phyloP scores from a whole-genome alignment of 1,140 invertebrate genomes.

The Drosophila prosaltans region DNA sequence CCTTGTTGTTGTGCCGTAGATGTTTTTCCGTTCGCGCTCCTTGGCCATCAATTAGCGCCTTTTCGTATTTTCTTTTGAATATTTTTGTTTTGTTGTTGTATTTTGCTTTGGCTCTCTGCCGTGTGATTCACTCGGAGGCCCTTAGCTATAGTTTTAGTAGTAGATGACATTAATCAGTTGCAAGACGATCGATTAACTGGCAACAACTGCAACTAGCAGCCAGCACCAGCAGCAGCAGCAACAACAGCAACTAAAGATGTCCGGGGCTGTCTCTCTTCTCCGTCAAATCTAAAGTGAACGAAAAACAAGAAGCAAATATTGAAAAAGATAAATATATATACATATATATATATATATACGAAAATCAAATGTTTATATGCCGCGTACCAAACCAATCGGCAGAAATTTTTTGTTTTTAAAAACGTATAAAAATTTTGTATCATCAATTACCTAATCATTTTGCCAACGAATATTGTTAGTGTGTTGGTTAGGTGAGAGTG shows the following conservation, averaged over 20 bases:
- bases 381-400: background rate
- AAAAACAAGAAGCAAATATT: slow-evolving; percentile 22
- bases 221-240: slow-evolving; percentile 31
- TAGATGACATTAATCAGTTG: slow-evolving; percentile 76
- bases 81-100: background rate
- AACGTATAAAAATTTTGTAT: slow-evolving; percentile 39
- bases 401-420: slow-evolving; percentile 23
- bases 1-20: slow-evolving; percentile 46
- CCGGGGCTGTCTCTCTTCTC: slow-evolving; percentile 9
- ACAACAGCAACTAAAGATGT: slow-evolving; percentile 27
- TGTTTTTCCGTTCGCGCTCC: slow-evolving; percentile 28
- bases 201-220: slow-evolving; percentile 56
- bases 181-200: slow-evolving; percentile 81
- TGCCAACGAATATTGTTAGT: slow-evolving; percentile 43
- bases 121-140: slow-evolving; percentile 56
- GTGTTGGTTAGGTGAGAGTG: slow-evolving; percentile 27
- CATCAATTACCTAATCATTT: slow-evolving; percentile 74
- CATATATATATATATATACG: background rate
- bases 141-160: slow-evolving; percentile 42
- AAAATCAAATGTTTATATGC: slow-evolving; percentile 6
- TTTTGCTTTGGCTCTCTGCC: slow-evolving; percentile 27
- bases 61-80: slow-evolving; percentile 29
- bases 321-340: slow-evolving; percentile 5
- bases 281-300: slow-evolving; percentile 1
- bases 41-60: slow-evolving; percentile 60